Evolutionary conservation across 2,797 vertebrate species (phyloP).

Genomic region (Melanotaenia trifasciata): DNA sequence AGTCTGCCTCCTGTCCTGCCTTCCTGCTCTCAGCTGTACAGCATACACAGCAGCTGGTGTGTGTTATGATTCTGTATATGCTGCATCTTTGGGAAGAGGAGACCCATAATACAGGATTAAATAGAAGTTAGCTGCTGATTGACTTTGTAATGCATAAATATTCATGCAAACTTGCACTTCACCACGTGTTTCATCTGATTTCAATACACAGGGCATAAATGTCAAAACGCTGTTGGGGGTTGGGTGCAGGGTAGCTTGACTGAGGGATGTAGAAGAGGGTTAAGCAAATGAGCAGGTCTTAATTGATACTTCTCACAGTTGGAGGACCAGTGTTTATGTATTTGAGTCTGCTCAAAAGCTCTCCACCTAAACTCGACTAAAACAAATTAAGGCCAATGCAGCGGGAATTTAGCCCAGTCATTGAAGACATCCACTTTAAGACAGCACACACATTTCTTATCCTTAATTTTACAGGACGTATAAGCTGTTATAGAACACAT

Average conservation of each 20-base stretch:
- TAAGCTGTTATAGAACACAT: not conserved
- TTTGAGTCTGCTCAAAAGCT: constrained; percentile 73
- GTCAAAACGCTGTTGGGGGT: constrained; percentile 70
- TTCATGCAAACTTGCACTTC: constrained; percentile 37
- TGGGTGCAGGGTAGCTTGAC: constrained; percentile 62
- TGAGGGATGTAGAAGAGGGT: constrained; percentile 75
- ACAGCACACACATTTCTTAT: constrained; percentile 4
- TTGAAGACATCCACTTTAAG: constrained; percentile 20
- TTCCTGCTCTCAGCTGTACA: constrained; percentile 65
- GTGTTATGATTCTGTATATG: constrained; percentile 42
- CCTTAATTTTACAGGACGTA: constrained; percentile 9
- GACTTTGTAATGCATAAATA: constrained; percentile 8
- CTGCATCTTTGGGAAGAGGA: constrained; percentile 15
- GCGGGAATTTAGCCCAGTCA: constrained; percentile 35
- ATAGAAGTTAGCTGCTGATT: constrained; percentile 25
- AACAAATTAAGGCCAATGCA: constrained; percentile 66
- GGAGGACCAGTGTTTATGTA: constrained; percentile 75
- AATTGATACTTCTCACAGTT: constrained; percentile 80
- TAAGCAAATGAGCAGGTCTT: constrained; percentile 81
- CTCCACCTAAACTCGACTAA: constrained; percentile 72
- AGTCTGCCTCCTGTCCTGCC: constrained; percentile 72
- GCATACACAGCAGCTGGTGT: constrained; percentile 70
- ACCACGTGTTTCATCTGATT: constrained; percentile 58
- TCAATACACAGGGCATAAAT: constrained; percentile 64
- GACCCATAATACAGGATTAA: constrained; percentile 18